Conservation (phyloP, 2,888 invertebrate species). For the Mylabris sibirica region DNA sequence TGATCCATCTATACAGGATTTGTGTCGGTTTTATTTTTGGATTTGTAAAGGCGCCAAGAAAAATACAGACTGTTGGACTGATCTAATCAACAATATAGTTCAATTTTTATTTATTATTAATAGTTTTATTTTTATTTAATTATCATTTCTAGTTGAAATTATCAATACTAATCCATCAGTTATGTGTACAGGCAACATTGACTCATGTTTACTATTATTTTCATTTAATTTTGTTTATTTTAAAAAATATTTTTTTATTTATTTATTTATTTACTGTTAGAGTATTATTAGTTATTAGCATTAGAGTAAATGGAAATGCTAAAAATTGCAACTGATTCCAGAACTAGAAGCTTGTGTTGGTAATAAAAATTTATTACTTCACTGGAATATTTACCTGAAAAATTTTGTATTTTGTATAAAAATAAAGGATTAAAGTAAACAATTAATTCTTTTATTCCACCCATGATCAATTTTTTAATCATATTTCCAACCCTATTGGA, state of each 20-base stretch:
- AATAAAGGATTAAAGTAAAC: background rate
- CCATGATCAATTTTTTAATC: background rate
- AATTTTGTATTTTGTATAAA: background rate
- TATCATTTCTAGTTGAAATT: background rate
- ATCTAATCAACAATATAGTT: background rate
- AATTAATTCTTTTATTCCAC: background rate
- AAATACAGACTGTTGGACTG: background rate
- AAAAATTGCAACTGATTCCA: too few relatives aligned
- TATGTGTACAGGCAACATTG: background rate
- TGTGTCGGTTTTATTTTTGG: too few relatives aligned
- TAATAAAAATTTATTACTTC: too few relatives aligned
- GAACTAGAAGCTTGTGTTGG: too few relatives aligned
- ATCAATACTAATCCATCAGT: background rate
- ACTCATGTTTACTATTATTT: background rate
- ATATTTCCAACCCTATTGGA: background rate
- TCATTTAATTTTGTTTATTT: slow-evolving; percentile 8
- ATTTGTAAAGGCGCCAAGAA: background rate
- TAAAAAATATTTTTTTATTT: background rate
- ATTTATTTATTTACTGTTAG: too few relatives aligned
- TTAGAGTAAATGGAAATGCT: background rate
- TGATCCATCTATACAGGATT: too few relatives aligned
- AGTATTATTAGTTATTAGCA: background rate
- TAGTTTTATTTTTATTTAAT: background rate
- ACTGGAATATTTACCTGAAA: background rate
- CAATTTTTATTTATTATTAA: slow-evolving; percentile 1